Evolutionary conservation across 2,888 invertebrate genomes (phyloP).

Genomic region (Heteromyza rotundicornis): DNA sequence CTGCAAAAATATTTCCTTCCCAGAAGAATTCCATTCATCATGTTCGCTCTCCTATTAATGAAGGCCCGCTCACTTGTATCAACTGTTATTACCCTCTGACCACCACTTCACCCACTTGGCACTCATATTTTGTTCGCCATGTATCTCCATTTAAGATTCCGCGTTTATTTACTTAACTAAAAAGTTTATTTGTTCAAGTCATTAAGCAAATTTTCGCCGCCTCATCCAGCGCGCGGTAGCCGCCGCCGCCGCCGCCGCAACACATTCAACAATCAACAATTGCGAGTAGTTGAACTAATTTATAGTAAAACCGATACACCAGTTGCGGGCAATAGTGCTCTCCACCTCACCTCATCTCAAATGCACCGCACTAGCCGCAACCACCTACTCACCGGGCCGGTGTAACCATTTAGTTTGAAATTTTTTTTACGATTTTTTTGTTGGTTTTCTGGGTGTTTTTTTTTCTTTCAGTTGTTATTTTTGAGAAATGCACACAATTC

Average conservation of each 20-base stretch:
- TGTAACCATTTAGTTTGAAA: neutral
- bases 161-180: constrained; percentile 14
- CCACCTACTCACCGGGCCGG: neutral
- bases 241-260: neutral
- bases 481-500: constrained; percentile 7
- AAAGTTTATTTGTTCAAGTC: constrained; percentile 22
- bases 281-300: constrained; percentile 1
- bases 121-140: neutral
- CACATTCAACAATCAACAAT: neutral
- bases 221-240: constrained; percentile 8
- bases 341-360: too few relatives aligned
- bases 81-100: neutral
- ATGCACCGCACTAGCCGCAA: neutral
- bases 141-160: neutral
- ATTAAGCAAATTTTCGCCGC: constrained; percentile 13
- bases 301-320: neutral
- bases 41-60: too few relatives aligned
- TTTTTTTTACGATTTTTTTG: neutral
- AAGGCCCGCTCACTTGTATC: too few relatives aligned
- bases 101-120: neutral
- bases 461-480: neutral
- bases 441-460: constrained; percentile 1
- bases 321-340: too few relatives aligned
- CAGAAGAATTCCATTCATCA: too few relatives aligned
- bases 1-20: too few relatives aligned